Percentiles rank a stretch among this genome's conserved stretches.
phyloP scores from a whole-genome alignment of 2,888 invertebrate species.

The Geotrupes spiniger region DNA sequence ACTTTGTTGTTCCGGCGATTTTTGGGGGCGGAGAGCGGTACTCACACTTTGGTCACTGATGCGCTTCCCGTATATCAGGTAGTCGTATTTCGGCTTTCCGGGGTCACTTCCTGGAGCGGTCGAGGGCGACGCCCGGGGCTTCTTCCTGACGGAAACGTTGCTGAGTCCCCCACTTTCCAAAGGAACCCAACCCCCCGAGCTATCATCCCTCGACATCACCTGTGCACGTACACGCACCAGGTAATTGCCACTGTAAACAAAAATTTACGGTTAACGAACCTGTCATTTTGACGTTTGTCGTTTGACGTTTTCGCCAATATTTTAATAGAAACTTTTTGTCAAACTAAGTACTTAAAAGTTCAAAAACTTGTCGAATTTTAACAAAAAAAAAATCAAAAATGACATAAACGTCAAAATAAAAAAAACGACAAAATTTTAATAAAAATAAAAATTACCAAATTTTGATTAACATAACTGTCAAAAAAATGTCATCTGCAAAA shows the following conservation, averaged over 20 bases:
- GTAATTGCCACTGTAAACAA: slow-evolving; percentile 72
- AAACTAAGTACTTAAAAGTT: too few relatives aligned
- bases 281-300: too few relatives aligned
- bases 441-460: too few relatives aligned
- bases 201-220: slow-evolving; percentile 98
- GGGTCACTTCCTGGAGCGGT: slow-evolving; percentile 38
- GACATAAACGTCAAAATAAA: not conserved
- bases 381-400: not conserved
- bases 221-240: slow-evolving; percentile 97
- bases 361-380: too few relatives aligned
- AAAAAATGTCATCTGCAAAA: too few relatives aligned
- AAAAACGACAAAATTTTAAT: too few relatives aligned
- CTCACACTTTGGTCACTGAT: slow-evolving; percentile 90
- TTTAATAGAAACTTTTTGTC: too few relatives aligned
- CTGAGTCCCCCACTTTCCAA: slow-evolving; percentile 92
- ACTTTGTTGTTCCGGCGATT: too few relatives aligned
- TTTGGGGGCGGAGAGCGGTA: slow-evolving; percentile 21
- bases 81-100: slow-evolving; percentile 73
- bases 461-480: too few relatives aligned
- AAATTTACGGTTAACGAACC: slow-evolving; percentile 10
- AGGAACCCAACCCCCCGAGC: slow-evolving; percentile 94
- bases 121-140: slow-evolving; percentile 52
- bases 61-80: slow-evolving; percentile 88
- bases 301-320: too few relatives aligned
- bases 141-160: slow-evolving; percentile 85